Evolutionary conservation across 2,888 invertebrate species (phyloP).

Genomic region (Cephonodes hylas): DNA sequence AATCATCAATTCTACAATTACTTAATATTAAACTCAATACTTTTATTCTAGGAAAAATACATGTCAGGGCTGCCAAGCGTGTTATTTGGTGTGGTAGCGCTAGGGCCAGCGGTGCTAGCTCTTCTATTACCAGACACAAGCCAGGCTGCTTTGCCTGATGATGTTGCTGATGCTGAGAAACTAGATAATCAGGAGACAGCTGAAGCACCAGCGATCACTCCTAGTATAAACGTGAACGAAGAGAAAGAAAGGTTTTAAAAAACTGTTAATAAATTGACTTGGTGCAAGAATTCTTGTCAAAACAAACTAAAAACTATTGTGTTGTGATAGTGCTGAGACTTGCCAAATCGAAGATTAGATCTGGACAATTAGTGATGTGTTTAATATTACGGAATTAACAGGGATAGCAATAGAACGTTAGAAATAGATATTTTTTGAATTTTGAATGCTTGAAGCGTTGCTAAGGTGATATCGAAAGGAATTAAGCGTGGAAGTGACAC

Average conservation of each 20-base stretch:
- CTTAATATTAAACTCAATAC: neutral
- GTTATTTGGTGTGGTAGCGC: slow-evolving; percentile 58
- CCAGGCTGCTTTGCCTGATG: slow-evolving; percentile 53
- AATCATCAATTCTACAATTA: neutral
- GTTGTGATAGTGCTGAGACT: neutral
- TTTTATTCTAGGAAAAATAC: slow-evolving; percentile 50
- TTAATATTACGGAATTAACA: neutral
- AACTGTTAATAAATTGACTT: neutral
- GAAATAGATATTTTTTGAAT: neutral
- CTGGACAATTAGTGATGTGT: neutral
- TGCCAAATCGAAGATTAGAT: neutral
- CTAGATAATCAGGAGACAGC: slow-evolving; percentile 34
- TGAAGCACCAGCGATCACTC: neutral
- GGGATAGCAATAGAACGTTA: neutral
- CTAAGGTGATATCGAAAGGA: neutral
- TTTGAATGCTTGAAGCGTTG: neutral
- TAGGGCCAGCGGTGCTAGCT: slow-evolving; percentile 58
- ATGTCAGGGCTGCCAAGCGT: slow-evolving; percentile 64
- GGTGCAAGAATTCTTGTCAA: no score
- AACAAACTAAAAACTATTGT: neutral
- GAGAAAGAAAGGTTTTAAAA: slow-evolving; percentile 4
- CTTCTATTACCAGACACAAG: slow-evolving; percentile 67
- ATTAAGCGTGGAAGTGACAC: neutral
- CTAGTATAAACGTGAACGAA: neutral
- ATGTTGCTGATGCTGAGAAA: slow-evolving; percentile 56